phyloP scores from a whole-genome alignment of 2,113 vertebrate species.

The Malurus elegans region DNA sequence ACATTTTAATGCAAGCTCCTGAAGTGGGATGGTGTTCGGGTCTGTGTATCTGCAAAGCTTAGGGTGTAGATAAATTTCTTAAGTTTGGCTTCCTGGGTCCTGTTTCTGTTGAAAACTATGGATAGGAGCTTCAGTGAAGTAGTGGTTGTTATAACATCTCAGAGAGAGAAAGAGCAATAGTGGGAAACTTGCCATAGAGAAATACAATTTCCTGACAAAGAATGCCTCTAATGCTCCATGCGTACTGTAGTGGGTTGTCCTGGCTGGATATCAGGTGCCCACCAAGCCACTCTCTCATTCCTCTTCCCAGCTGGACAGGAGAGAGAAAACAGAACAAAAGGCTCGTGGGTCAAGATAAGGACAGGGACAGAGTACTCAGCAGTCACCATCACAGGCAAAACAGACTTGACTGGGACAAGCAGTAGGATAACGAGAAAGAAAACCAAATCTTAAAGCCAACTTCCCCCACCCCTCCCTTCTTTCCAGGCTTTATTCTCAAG shows the following conservation, averaged over 20 bases:
- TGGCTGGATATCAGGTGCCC: not conserved
- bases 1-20: not conserved
- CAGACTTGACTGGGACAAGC: not conserved
- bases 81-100: slow-evolving; percentile 33
- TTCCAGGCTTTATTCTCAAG: not conserved
- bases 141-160: not conserved
- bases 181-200: not conserved
- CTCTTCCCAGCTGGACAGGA: not conserved
- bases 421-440: not conserved
- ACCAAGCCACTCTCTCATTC: not conserved
- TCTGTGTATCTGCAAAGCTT: not conserved
- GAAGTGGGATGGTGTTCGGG: slow-evolving; percentile 15
- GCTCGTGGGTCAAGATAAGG: not conserved
- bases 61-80: slow-evolving; percentile 39
- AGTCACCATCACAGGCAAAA: not conserved
- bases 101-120: not conserved
- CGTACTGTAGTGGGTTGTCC: not conserved
- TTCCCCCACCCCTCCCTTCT: not conserved
- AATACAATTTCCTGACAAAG: not conserved
- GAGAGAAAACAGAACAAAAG: not conserved
- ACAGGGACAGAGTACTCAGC: not conserved
- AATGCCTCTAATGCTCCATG: not conserved
- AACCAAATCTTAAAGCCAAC: not conserved
- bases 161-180: not conserved
- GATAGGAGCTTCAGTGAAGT: not conserved